Evolutionary conservation across 2,797 vertebrate genomes (phyloP), one percentile per base, ranked within the genome.

Genomic region (Brotula barbata): DNA sequence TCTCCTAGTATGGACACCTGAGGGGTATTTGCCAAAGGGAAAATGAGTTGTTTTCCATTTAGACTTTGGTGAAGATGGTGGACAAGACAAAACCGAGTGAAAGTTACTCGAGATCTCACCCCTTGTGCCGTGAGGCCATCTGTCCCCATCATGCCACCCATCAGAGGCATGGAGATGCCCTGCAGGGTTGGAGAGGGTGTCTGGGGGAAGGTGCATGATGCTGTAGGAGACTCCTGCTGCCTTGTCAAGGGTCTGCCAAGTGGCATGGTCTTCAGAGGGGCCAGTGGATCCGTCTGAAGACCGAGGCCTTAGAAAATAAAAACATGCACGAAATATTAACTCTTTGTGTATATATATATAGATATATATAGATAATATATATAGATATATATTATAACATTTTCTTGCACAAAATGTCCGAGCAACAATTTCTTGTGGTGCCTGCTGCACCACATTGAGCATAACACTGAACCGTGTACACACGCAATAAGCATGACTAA

Each of bases 1-100:
- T 95, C 93, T 58, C 94, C 93, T 2, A 96, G 85, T 51, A 96
- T 86, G 0, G 95, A 95, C 1, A 88, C 82, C 95, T 96, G 49
- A 40, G 21, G 2, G 0, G 20, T 8, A 51, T 34, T 23, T 17
- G 7, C 17, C 2, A 19, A 3, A 42, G 6, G 31, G 15, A 41
- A 33, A n/a, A 57, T 2, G 9, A 14, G 11, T 9, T 1, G 10
- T 25, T 31, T n/a, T 10, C 20, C 10, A 36, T 44, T 34, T 16
- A 25, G 8, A 50, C 8, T 45, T 0, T 5, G 7, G 19, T 39
- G 49, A 31, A 25, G 47, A 25, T 25, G 10, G 17, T n/a, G 4
- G 1, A 31, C 3, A 10, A 13, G 16, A 33, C 31, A 33, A 33
- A 6, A 6, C 11, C 11, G 31, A 33, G 5, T 2, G 22, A 5